Conservation (phyloP, 2,113 vertebrate species). For the Gymnarchus niloticus region DNA sequence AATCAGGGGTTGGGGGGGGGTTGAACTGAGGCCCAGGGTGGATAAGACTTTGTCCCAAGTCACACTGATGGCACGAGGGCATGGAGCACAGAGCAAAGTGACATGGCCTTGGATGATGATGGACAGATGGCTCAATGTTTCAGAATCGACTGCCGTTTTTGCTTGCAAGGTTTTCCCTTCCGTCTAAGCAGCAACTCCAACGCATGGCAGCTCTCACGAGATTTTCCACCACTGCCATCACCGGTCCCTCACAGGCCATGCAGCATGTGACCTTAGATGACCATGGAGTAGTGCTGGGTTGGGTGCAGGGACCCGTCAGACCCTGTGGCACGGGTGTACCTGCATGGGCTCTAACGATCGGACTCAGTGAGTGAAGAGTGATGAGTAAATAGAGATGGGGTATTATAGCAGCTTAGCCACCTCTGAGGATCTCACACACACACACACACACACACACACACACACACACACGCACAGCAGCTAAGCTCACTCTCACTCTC, state of each 20-base stretch:
- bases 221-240: background rate
- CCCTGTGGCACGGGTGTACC: background rate
- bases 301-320: background rate
- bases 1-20: background rate
- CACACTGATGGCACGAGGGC: background rate
- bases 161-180: background rate
- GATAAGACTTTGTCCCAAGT: background rate
- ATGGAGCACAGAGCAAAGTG: background rate
- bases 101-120: background rate
- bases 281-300: background rate
- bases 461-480: slow-evolving; percentile 13
- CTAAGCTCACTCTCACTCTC: background rate
- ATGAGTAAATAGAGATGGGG: background rate
- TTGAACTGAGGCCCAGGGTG: background rate
- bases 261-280: no score
- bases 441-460: slow-evolving; percentile 9
- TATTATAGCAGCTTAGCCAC: background rate
- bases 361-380: background rate
- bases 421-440: background rate
- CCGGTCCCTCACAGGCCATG: background rate
- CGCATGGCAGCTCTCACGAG: background rate
- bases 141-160: background rate
- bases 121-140: background rate
- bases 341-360: background rate
- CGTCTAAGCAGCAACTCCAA: background rate